phyloP scores from a whole-genome alignment of 2,113 vertebrate species.

The Nyctereutes procyonoides region DNA sequence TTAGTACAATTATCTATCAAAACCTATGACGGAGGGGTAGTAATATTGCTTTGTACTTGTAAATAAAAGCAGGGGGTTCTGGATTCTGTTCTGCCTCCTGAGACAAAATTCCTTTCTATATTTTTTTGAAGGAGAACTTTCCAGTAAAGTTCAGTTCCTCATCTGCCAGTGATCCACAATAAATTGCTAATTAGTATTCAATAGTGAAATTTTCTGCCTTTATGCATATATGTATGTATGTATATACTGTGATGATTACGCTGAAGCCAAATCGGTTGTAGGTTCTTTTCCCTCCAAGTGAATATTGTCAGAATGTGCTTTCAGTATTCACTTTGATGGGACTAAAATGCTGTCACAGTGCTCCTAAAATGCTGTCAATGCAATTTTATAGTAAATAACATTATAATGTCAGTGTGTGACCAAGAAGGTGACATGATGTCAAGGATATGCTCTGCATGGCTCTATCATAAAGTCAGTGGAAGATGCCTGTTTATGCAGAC shows the following conservation, averaged over 20 bases:
- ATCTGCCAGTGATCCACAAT: neutral
- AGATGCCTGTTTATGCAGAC: constrained; percentile 62
- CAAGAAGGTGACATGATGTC: constrained; percentile 66
- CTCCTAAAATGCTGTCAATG: constrained; percentile 55
- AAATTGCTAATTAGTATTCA: constrained; percentile 13
- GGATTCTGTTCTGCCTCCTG: neutral
- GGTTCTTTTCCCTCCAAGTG: neutral
- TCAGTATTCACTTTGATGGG: constrained; percentile 21
- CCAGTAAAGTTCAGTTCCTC: neutral
- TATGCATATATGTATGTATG: neutral
- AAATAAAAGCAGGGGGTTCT: neutral
- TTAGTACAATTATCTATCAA: neutral
- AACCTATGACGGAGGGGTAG: neutral
- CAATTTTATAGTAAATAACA: constrained; percentile 67
- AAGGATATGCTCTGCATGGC: constrained; percentile 53
- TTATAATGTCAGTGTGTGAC: constrained; percentile 63
- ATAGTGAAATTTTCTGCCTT: constrained; percentile 17
- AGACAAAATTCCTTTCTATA: neutral
- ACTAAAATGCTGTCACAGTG: constrained; percentile 55
- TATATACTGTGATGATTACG: constrained; percentile 31
- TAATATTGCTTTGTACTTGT: neutral
- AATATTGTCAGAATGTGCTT: constrained; percentile 60
- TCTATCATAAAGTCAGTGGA: constrained; percentile 55
- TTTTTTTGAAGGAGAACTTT: neutral
- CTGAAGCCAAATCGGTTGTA: neutral